phyloP scores from a whole-genome alignment of 2,113 vertebrate species.

The Syrmaticus mikado region DNA sequence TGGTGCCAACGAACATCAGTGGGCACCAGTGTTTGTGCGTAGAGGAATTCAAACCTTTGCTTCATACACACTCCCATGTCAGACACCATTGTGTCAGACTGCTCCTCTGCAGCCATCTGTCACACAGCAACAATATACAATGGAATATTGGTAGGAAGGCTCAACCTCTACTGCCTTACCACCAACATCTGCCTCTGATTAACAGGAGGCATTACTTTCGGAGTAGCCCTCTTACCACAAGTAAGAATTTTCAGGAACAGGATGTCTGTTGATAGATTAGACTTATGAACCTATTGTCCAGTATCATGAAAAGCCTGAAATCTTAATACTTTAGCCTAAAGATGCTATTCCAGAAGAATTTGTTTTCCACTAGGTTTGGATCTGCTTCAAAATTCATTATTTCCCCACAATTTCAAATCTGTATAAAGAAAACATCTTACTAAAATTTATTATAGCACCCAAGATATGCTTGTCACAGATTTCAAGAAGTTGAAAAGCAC shows the following conservation, averaged over 20 bases:
- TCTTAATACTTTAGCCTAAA: background rate
- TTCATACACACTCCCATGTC: too few species aligned
- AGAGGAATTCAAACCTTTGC: too few species aligned
- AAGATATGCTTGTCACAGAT: background rate
- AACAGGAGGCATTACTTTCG: too few species aligned
- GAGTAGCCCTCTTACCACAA: background rate
- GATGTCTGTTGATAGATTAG: background rate
- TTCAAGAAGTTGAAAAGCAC: background rate
- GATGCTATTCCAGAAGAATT: background rate
- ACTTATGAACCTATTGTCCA: background rate
- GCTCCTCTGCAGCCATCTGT: too few species aligned
- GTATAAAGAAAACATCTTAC: background rate
- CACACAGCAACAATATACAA: too few species aligned
- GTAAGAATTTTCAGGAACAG: background rate
- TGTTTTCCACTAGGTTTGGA: background rate
- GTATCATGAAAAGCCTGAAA: background rate
- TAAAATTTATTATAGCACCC: background rate
- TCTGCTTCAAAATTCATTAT: background rate
- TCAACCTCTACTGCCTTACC: too few species aligned
- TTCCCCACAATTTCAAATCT: background rate
- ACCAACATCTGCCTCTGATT: too few species aligned
- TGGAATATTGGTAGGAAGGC: too few species aligned
- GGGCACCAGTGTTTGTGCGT: too few species aligned
- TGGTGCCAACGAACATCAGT: too few species aligned
- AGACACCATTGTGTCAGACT: too few species aligned